These are phyloP conservation scores for Chelon labrosus DNA, from an alignment of 2,797 vertebrate genomes.

Conservation along the genomic window DNA sequence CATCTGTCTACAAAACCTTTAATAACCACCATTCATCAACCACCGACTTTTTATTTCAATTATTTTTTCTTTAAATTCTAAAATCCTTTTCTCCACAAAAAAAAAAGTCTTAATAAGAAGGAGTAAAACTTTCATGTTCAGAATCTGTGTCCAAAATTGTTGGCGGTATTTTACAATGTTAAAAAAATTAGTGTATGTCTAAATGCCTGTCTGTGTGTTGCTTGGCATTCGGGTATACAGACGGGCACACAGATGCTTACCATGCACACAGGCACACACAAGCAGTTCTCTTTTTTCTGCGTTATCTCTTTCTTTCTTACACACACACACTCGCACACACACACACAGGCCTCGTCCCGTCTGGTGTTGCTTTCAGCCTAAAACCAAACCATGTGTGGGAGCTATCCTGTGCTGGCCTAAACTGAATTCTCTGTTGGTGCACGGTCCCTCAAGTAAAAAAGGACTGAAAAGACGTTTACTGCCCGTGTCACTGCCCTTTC, in stretches of 20 bases:
- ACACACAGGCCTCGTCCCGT: slow-evolving; percentile 51
- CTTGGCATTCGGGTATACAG: slow-evolving; percentile 38
- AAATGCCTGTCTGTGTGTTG: slow-evolving; percentile 44
- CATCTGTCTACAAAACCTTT: not conserved
- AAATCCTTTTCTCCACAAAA: not conserved
- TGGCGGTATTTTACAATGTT: slow-evolving; percentile 29
- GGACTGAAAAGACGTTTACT: slow-evolving; percentile 13
- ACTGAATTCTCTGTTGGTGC: slow-evolving; percentile 45
- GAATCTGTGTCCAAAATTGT: slow-evolving; percentile 35
- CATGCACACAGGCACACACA: slow-evolving; percentile 32
- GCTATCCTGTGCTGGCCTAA: slow-evolving; percentile 54
- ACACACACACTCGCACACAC: slow-evolving; percentile 10
- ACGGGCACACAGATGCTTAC: slow-evolving; percentile 43
- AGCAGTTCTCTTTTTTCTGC: slow-evolving; percentile 9
- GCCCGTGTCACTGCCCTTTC: slow-evolving; percentile 7
- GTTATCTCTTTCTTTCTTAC: not conserved
- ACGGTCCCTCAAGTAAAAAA: slow-evolving; percentile 17
- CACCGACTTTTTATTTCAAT: slow-evolving; percentile 1
- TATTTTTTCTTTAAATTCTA: not conserved
- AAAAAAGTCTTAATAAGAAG: slow-evolving; percentile 26
- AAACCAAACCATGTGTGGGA: slow-evolving; percentile 78
- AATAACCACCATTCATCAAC: not conserved
- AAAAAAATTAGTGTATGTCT: slow-evolving; percentile 54
- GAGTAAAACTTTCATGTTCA: slow-evolving; percentile 28
- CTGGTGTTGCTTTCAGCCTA: slow-evolving; percentile 70